These are phyloP conservation scores for Zosterops lateralis DNA, from an alignment of 2,113 vertebrate genomes.

Conservation along the genomic window DNA sequence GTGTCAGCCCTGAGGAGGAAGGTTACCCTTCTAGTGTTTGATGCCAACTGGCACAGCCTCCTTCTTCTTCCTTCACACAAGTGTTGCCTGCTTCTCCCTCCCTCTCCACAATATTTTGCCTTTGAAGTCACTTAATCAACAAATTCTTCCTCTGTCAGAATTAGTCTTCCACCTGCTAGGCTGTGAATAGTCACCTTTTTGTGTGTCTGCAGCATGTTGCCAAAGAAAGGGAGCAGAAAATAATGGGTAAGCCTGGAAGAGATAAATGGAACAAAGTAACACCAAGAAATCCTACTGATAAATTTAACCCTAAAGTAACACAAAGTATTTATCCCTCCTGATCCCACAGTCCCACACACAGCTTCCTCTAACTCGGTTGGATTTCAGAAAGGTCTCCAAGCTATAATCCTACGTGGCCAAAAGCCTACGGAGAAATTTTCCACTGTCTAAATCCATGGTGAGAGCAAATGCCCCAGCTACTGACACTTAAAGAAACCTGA, in stretches of 20 bases:
- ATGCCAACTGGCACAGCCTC: slow-evolving; percentile 48
- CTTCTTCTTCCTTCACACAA: slow-evolving; percentile 29
- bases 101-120: slow-evolving; percentile 15
- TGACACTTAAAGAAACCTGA: background rate
- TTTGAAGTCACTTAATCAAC: slow-evolving; percentile 64
- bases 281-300: background rate
- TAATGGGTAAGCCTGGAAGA: background rate
- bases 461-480: background rate
- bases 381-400: background rate
- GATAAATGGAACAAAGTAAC: background rate
- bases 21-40: slow-evolving; percentile 8
- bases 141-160: slow-evolving; percentile 56
- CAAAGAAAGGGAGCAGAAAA: slow-evolving; percentile 18
- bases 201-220: background rate
- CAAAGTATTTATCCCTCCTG: background rate
- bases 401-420: background rate
- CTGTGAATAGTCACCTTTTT: slow-evolving; percentile 55
- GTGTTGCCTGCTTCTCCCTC: background rate
- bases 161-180: slow-evolving; percentile 58
- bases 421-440: background rate
- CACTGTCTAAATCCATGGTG: background rate
- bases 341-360: background rate
- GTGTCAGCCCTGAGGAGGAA: slow-evolving; percentile 27
- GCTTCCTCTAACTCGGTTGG: background rate
- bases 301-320: background rate